Evolutionary conservation across 2,113 vertebrate species (phyloP).

Genomic region (Okapia johnstoni): DNA sequence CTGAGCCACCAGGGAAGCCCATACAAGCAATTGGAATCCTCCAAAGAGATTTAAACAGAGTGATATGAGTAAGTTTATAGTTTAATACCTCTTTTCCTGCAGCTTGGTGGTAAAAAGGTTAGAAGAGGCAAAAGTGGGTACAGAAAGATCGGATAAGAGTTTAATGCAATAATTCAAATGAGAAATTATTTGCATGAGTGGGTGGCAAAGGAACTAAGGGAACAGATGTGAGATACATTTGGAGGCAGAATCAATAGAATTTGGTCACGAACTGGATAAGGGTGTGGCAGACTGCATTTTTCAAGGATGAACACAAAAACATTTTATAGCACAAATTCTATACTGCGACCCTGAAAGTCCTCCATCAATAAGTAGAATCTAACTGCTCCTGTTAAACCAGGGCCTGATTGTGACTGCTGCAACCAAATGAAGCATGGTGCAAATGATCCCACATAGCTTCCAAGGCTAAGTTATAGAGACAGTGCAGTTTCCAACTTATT

Average conservation of each 20-base stretch:
- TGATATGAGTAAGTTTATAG: background rate
- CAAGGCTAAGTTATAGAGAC: background rate
- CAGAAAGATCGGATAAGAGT: background rate
- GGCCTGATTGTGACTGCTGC: background rate
- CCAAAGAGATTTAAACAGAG: background rate
- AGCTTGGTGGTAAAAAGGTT: background rate
- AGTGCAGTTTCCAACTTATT: background rate
- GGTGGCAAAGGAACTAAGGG: background rate
- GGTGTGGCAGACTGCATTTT: background rate
- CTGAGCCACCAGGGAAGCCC: background rate
- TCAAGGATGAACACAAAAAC: background rate
- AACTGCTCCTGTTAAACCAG: background rate
- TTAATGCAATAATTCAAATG: background rate
- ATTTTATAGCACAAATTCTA: background rate
- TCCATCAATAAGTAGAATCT: background rate
- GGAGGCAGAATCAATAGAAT: background rate
- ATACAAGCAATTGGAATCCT: background rate
- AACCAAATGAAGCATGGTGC: background rate
- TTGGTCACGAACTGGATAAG: background rate
- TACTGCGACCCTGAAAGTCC: background rate
- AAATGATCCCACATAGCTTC: background rate
- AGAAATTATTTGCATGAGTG: background rate
- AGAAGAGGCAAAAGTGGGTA: background rate
- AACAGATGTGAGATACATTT: conserved; percentile 14
- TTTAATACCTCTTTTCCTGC: background rate